Evolutionary conservation across 1,140 invertebrate genomes (phyloP).

Genomic region (Lysiphlebus fabarum): DNA sequence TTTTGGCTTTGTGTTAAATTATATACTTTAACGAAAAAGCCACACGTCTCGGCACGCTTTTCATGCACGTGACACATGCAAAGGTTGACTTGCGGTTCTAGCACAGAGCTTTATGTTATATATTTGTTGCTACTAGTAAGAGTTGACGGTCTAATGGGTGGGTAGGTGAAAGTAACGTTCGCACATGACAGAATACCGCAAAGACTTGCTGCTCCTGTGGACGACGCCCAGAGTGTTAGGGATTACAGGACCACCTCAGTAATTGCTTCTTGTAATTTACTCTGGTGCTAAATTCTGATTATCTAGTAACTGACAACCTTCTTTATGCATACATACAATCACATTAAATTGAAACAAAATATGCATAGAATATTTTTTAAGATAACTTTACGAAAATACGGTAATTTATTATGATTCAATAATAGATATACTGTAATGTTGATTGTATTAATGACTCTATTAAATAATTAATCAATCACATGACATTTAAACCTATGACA

Average conservation of each 20-base stretch:
- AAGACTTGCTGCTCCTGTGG: slow-evolving; percentile 10
- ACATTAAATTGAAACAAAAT: not conserved
- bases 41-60: slow-evolving; percentile 15
- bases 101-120: too few species aligned
- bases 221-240: slow-evolving; percentile 33
- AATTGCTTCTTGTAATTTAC: slow-evolving; percentile 45
- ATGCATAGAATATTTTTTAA: too few species aligned
- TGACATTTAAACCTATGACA: too few species aligned
- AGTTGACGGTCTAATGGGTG: not conserved
- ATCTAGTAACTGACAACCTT: slow-evolving; percentile 25
- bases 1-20: not conserved
- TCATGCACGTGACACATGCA: slow-evolving; percentile 8
- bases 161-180: not conserved
- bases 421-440: too few species aligned
- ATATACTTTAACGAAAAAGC: slow-evolving; percentile 5
- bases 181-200: slow-evolving; percentile 9
- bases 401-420: too few species aligned
- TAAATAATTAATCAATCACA: too few species aligned
- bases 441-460: too few species aligned
- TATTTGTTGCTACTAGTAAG: too few species aligned
- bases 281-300: slow-evolving; percentile 39
- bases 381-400: too few species aligned
- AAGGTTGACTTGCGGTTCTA: not conserved
- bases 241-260: slow-evolving; percentile 42
- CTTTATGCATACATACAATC: too few species aligned